Base-by-base conservation (phyloP, 2,113 vertebrate species). In the Seriola dumerili region DNA sequence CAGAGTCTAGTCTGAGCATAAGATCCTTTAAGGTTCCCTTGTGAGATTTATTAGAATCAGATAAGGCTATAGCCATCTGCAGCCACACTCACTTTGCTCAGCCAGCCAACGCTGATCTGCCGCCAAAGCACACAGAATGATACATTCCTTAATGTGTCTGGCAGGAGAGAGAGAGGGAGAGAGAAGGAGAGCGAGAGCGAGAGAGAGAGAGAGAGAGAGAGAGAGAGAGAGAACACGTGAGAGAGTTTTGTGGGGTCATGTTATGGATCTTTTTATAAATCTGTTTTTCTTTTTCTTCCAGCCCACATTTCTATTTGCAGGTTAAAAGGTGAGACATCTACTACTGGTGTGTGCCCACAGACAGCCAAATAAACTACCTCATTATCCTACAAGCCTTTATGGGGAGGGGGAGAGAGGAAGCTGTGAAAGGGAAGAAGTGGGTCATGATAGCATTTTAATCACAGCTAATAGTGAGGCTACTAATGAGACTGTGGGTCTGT, bases 61-160 rank as follows among this genome's bases (percentile, higher is more conserved):
- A 94, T 93, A 92, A 92, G 78, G 80, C 78, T 87, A 92, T 93
- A 91, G 84, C 71, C 89, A 93, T 93, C 90, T 94, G 89, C 74
- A 91, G 91, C 85, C 76, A 90, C 11, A 48, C 85, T 91, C 76
- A 58, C 88, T 90, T 72, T 16, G 50, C 82, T 75, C 48, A 89
- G 84, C 57, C 87, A 85, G 77, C 81, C 86, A 84, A 58, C 0
- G 40, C 65, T 85, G 87, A 52, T 75, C 72, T 57, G 7, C 86
- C 89, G 91, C 93, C 94, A 94, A 93, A 90, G 90, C 83, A 91
- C 82, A 90, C 85, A 81, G 62, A 87, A 78, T 62, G 80, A 91
- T 84, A 59, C 86, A 89, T 91, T 93, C 90, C 90, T 87, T 80
- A 85, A 89, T 87, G 82, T 89, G 85, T 89, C 87, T 88, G 88